Conservation (phyloP, 2,797 vertebrate genomes). For the Gorsachius magnificus region DNA sequence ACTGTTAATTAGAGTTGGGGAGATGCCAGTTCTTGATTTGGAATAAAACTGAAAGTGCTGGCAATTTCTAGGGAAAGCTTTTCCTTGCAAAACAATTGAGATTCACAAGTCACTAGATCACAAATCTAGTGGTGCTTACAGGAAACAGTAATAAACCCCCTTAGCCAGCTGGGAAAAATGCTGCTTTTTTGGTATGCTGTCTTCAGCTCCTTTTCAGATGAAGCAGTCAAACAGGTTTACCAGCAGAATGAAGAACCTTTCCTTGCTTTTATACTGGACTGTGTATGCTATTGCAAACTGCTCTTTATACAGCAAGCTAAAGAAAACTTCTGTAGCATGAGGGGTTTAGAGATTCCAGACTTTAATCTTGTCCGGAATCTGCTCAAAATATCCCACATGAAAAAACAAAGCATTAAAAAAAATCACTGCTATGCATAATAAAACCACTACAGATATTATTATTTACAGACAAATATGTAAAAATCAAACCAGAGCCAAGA, state of each 20-base stretch:
- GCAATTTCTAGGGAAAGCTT: background rate
- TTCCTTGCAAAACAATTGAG: background rate
- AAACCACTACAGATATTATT: background rate
- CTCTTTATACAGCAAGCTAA: background rate
- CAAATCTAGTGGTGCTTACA: background rate
- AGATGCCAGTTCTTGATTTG: slow-evolving; percentile 39
- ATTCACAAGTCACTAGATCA: background rate
- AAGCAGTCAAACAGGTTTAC: background rate
- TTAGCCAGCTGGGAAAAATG: background rate
- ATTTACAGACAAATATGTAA: background rate
- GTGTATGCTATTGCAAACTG: background rate
- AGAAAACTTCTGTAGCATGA: background rate
- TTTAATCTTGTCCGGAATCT: background rate
- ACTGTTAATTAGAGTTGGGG: background rate
- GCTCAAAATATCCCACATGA: background rate
- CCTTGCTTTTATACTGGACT: background rate
- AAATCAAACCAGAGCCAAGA: background rate
- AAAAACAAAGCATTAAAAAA: background rate
- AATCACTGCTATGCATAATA: background rate
- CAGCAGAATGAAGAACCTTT: background rate
- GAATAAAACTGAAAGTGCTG: slow-evolving; percentile 44
- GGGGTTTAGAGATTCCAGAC: background rate
- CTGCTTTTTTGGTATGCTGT: background rate
- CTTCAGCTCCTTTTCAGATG: background rate
- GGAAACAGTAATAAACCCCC: background rate